These are phyloP conservation scores for Drosophila prolongata DNA, from an alignment of 2,888 invertebrate species.

Conservation along the genomic window DNA sequence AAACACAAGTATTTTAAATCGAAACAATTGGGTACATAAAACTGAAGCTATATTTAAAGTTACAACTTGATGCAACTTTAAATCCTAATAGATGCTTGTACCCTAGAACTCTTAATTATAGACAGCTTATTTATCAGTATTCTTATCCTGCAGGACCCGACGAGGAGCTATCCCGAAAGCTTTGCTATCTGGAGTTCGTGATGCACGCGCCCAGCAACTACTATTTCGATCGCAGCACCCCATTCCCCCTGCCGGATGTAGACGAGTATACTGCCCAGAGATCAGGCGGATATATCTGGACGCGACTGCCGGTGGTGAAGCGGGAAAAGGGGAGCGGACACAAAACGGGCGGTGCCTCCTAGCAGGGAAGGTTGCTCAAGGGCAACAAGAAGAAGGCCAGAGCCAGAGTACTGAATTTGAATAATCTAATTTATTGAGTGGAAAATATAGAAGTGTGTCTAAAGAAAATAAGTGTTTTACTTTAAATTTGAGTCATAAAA, in stretches of 20 bases:
- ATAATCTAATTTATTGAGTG: constrained; percentile 39
- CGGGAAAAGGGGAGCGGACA: constrained; percentile 49
- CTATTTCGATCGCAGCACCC: constrained; percentile 90
- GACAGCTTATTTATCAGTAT: too few species aligned
- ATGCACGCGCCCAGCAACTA: constrained; percentile 98
- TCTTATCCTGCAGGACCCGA: constrained; percentile 88
- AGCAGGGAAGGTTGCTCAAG: constrained; percentile 21
- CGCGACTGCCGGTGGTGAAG: constrained; percentile 85
- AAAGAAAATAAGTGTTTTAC: constrained; percentile 6
- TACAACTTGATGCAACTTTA: too few species aligned
- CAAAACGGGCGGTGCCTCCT: constrained; percentile 23
- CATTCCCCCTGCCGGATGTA: constrained; percentile 88
- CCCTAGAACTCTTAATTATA: not conserved
- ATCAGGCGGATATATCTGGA: constrained; percentile 88
- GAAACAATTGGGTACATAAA: too few species aligned
- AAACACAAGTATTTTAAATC: too few species aligned
- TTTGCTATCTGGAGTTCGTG: constrained; percentile 95
- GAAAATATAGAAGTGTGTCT: constrained; percentile 7
- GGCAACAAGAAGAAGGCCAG: constrained; percentile 15
- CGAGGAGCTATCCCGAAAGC: constrained; percentile 93
- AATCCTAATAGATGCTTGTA: too few species aligned
- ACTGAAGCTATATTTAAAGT: too few species aligned
- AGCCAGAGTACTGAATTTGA: constrained; percentile 21
- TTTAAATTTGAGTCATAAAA: not conserved
- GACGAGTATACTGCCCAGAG: constrained; percentile 83